Percentiles rank a stretch among this genome's conserved stretches.
Evolutionary conservation across 2,888 invertebrate species (phyloP).

Genomic region (Machimus rusticus): DNA sequence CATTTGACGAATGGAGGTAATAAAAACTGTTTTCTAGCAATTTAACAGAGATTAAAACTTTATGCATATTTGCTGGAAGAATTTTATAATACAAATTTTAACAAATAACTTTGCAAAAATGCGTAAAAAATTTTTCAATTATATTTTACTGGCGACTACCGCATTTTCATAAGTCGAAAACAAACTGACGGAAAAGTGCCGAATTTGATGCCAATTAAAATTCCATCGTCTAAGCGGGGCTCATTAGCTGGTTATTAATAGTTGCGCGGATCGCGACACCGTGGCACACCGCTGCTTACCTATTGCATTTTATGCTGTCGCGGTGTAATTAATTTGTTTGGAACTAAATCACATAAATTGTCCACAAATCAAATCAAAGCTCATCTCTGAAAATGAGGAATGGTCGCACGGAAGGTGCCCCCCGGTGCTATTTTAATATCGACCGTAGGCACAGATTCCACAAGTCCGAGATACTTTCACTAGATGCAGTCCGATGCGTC

Average conservation of each 20-base stretch:
- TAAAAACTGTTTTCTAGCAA: neutral
- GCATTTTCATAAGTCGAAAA: neutral
- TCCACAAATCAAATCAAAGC: conserved; percentile 30
- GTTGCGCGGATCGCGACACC: neutral
- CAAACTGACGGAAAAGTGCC: conserved; percentile 3
- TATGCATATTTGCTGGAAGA: neutral
- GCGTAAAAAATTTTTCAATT: neutral
- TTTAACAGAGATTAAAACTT: neutral
- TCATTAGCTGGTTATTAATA: conserved; percentile 34
- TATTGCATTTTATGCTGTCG: conserved; percentile 14
- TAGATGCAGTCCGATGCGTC: neutral
- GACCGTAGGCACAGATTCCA: neutral
- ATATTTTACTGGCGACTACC: neutral
- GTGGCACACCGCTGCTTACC: neutral
- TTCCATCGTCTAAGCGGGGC: conserved; percentile 11
- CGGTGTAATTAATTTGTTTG: conserved; percentile 32
- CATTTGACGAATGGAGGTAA: neutral
- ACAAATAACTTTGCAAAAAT: neutral
- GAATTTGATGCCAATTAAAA: conserved; percentile 22
- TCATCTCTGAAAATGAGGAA: conserved; percentile 26
- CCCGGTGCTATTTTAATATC: conserved; percentile 31
- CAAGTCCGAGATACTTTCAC: neutral
- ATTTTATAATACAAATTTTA: neutral
- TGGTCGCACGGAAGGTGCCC: neutral
- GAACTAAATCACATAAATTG: conserved; percentile 30